phyloP scores from a whole-genome alignment of 1,140 invertebrate species.

The Ladona fulva region DNA sequence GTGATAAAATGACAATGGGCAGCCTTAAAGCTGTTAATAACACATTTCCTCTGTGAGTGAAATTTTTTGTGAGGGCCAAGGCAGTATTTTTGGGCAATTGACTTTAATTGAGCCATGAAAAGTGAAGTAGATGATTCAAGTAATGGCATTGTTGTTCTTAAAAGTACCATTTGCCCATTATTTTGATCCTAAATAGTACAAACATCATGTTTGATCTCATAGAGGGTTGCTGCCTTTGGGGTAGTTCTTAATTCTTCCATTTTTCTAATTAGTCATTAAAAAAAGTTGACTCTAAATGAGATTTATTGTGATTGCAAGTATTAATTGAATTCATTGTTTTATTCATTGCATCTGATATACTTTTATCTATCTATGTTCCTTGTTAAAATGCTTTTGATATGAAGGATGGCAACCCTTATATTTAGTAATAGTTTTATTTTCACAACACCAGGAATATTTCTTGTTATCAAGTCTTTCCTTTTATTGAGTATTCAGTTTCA shows the following conservation, averaged over 20 bases:
- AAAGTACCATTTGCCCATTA: not conserved
- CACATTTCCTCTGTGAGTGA: slow-evolving; percentile 4
- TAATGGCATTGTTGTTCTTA: not conserved
- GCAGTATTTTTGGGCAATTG: not conserved
- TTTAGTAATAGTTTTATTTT: not conserved
- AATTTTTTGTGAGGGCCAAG: not conserved
- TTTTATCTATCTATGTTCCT: not conserved
- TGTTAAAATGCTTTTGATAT: not conserved
- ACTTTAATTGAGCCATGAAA: not conserved
- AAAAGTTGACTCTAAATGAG: not conserved
- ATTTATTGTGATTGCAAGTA: not conserved
- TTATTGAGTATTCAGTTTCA: not conserved
- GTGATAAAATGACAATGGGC: not conserved
- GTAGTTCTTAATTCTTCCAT: not conserved
- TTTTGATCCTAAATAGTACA: slow-evolving; percentile 7
- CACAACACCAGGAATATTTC: not conserved
- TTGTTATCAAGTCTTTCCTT: not conserved
- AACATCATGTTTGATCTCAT: not conserved
- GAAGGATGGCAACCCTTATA: not conserved
- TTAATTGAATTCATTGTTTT: not conserved
- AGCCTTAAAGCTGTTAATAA: not conserved
- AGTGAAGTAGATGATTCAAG: not conserved
- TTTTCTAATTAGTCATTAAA: not conserved
- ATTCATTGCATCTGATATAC: not conserved
- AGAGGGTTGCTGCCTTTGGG: not conserved